A percentile compares a stretch with the other conserved stretches of the same genome.
Conservation (phyloP, 92 coral and sea anemone species). For the Porites rus region DNA sequence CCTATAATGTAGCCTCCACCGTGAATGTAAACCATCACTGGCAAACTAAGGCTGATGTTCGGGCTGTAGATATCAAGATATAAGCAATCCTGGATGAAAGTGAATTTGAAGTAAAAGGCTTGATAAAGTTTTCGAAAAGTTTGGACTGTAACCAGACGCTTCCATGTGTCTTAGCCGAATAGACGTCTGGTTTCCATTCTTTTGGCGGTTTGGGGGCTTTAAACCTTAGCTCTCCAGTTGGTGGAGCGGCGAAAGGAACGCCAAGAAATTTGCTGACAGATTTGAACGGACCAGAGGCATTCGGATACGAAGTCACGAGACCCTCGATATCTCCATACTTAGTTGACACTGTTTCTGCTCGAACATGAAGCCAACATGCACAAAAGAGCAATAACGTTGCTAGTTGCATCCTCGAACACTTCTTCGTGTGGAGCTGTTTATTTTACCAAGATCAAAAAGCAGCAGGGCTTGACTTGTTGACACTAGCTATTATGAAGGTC, state of each 20-base stretch:
- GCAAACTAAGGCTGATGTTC: not conserved
- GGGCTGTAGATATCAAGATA: constrained; percentile 45
- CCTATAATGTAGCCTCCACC: constrained; percentile 36
- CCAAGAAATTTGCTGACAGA: constrained; percentile 56
- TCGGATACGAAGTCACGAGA: not conserved
- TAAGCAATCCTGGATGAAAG: constrained; percentile 50
- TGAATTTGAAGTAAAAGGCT: not conserved
- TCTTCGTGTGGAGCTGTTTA: not conserved
- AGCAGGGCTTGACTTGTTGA: no score
- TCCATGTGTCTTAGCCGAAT: constrained; percentile 44
- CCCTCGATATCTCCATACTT: constrained; percentile 18
- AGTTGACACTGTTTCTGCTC: not conserved
- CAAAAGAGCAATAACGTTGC: not conserved
- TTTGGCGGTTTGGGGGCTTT: constrained; percentile 52
- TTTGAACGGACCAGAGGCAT: constrained; percentile 16
- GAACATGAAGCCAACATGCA: not conserved
- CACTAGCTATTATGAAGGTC: no score
- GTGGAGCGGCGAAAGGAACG: constrained; percentile 40
- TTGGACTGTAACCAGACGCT: constrained; percentile 54
- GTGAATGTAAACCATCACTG: constrained; percentile 66
- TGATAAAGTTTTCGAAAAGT: not conserved
- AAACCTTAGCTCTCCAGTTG: constrained; percentile 55
- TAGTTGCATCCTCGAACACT: not conserved
- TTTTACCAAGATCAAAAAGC: no score
- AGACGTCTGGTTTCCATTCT: constrained; percentile 51